These are phyloP conservation scores for Nasonia vitripennis DNA, from an alignment of 1,140 invertebrate species.

Conservation along the genomic window DNA sequence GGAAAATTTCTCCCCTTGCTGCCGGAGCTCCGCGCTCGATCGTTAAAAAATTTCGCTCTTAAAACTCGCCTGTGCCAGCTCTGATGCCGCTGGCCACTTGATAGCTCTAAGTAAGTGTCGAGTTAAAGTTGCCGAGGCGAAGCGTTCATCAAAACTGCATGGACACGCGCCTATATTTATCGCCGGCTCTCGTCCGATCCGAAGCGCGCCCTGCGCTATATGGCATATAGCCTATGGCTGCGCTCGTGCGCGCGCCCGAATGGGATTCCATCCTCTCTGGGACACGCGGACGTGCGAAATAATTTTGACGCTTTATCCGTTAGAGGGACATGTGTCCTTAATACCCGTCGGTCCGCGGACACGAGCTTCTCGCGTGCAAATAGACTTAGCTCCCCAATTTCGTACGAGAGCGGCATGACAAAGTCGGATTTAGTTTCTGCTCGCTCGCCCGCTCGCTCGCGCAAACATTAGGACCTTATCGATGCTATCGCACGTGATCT, in stretches of 20 bases:
- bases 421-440: conserved; percentile 40
- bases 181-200: too few species aligned
- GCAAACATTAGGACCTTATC: conserved; percentile 18
- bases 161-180: too few species aligned
- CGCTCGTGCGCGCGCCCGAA: too few species aligned
- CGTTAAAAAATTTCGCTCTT: conserved; percentile 34
- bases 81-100: neutral
- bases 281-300: conserved; percentile 39
- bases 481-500: conserved; percentile 15
- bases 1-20: conserved; percentile 38
- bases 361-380: conserved; percentile 8
- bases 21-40: neutral
- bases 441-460: neutral
- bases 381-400: conserved; percentile 9
- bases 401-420: conserved; percentile 12
- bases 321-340: conserved; percentile 34
- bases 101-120: conserved; percentile 10
- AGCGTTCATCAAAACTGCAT: too few species aligned
- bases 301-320: conserved; percentile 34
- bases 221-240: too few species aligned
- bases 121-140: neutral
- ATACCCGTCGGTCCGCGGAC: conserved; percentile 14
- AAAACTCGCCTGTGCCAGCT: conserved; percentile 12
- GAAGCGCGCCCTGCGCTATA: too few species aligned
- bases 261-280: neutral